Evolutionary conservation across 2,797 vertebrate genomes (phyloP).

Genomic region (Aplochiton taeniatus): DNA sequence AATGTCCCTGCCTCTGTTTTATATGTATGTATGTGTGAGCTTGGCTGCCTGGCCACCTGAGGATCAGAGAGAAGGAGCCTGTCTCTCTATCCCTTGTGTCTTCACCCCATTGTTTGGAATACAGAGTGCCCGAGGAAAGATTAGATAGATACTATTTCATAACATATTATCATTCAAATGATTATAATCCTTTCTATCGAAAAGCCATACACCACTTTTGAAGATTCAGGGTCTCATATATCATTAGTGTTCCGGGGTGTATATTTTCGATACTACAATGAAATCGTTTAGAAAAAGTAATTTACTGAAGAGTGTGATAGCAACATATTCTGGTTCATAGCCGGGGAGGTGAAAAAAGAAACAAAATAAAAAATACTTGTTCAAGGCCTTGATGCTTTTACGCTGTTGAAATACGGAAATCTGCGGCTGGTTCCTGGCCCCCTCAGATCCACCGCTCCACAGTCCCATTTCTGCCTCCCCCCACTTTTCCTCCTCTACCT

Average conservation of each 20-base stretch:
- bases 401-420: conserved; percentile 61
- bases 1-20: conserved; percentile 41
- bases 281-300: conserved; percentile 35
- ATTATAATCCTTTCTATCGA: conserved; percentile 28
- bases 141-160: conserved; percentile 24
- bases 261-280: conserved; percentile 16
- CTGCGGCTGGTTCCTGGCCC: conserved; percentile 58
- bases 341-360: background rate
- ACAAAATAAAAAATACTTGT: conserved; percentile 55
- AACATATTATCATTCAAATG: conserved; percentile 25
- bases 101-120: conserved; percentile 37
- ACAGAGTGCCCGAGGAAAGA: conserved; percentile 28
- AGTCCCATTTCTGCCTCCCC: conserved; percentile 3
- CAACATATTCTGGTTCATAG: conserved; percentile 31
- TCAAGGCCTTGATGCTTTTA: conserved; percentile 53
- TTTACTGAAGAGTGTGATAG: conserved; percentile 37
- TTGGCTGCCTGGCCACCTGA: conserved; percentile 38
- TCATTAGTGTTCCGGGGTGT: conserved; percentile 12
- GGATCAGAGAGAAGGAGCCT: conserved; percentile 16
- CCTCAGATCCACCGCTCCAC: conserved; percentile 54
- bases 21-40: conserved; percentile 36
- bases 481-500: conserved; percentile 30
- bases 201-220: conserved; percentile 19
- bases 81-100: conserved; percentile 29
- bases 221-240: conserved; percentile 26